Evolutionary conservation across 1,140 invertebrate species (phyloP).

Genomic region (Carposina sasakii): DNA sequence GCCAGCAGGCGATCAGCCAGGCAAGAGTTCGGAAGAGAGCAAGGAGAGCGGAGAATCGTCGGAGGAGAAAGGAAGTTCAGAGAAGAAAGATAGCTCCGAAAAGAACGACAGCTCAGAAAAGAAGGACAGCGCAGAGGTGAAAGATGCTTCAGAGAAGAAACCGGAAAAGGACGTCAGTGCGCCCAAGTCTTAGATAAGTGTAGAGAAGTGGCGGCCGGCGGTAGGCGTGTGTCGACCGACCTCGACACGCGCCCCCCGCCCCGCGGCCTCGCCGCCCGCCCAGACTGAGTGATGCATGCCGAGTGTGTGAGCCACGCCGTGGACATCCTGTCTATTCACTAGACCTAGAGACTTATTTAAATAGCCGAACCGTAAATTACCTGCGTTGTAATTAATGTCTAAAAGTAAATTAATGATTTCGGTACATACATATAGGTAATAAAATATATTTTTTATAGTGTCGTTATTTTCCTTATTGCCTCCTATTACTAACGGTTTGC

Average conservation of each 20-base stretch:
- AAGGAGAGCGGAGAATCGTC: slow-evolving; percentile 36
- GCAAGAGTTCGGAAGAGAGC: slow-evolving; percentile 47
- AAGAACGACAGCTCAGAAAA: slow-evolving; percentile 38
- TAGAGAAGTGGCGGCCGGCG: slow-evolving; percentile 32
- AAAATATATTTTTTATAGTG: no score
- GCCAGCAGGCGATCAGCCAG: slow-evolving; percentile 29
- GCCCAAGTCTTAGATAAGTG: slow-evolving; percentile 47
- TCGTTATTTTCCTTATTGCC: no score
- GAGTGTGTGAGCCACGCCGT: slow-evolving; percentile 34
- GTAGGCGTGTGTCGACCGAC: slow-evolving; percentile 60
- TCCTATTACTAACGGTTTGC: no score
- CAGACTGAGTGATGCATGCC: slow-evolving; percentile 29
- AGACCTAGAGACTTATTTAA: slow-evolving; percentile 70
- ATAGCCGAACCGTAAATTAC: slow-evolving; percentile 61
- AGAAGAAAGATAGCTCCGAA: slow-evolving; percentile 28
- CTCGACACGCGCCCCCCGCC: slow-evolving; percentile 64
- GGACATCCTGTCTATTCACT: slow-evolving; percentile 51
- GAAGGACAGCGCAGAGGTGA: slow-evolving; percentile 19
- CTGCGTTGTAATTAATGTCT: slow-evolving; percentile 65
- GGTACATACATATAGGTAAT: slow-evolving; percentile 69
- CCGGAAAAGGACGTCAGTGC: slow-evolving; percentile 12
- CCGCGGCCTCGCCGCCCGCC: slow-evolving; percentile 25
- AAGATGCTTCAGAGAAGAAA: slow-evolving; percentile 35
- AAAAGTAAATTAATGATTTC: slow-evolving; percentile 68
- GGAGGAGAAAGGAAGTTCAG: background rate